phyloP scores from a whole-genome alignment of 1,140 invertebrate species.

The Episyrphus balteatus region DNA sequence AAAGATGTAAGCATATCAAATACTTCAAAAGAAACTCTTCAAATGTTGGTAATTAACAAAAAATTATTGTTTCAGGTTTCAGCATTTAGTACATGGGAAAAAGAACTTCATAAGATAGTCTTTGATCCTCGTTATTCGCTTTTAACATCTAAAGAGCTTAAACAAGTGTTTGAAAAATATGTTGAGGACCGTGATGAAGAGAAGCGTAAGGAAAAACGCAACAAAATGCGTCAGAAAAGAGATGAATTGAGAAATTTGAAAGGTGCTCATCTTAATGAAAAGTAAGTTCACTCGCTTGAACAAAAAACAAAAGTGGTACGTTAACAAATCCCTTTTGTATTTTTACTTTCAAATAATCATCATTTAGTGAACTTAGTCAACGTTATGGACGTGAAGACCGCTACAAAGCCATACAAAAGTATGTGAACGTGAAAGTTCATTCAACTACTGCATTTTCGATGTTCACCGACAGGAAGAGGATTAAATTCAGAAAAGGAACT shows the following conservation, averaged over 20 bases:
- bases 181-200: slow-evolving; percentile 96
- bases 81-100: slow-evolving; percentile 98
- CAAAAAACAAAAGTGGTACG: not conserved
- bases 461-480: slow-evolving; percentile 88
- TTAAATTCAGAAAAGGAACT: slow-evolving; percentile 73
- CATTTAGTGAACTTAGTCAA: slow-evolving; percentile 87
- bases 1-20: slow-evolving; percentile 83
- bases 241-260: slow-evolving; percentile 83
- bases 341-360: slow-evolving; percentile 58
- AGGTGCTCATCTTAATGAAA: slow-evolving; percentile 82
- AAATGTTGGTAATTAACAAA: no score
- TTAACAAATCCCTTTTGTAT: not conserved
- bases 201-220: slow-evolving; percentile 91
- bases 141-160: slow-evolving; percentile 89
- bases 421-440: slow-evolving; percentile 86
- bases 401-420: slow-evolving; percentile 95
- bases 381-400: slow-evolving; percentile 91
- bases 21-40: no score
- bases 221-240: slow-evolving; percentile 84
- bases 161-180: slow-evolving; percentile 95
- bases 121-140: slow-evolving; percentile 94
- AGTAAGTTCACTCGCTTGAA: slow-evolving; percentile 51
- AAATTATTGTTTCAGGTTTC: slow-evolving; percentile 64
- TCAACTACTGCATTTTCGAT: slow-evolving; percentile 91
- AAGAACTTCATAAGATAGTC: slow-evolving; percentile 98